These are phyloP conservation scores for Miichthys miiuy DNA, from an alignment of 2,797 vertebrate species.

Conservation along the genomic window DNA sequence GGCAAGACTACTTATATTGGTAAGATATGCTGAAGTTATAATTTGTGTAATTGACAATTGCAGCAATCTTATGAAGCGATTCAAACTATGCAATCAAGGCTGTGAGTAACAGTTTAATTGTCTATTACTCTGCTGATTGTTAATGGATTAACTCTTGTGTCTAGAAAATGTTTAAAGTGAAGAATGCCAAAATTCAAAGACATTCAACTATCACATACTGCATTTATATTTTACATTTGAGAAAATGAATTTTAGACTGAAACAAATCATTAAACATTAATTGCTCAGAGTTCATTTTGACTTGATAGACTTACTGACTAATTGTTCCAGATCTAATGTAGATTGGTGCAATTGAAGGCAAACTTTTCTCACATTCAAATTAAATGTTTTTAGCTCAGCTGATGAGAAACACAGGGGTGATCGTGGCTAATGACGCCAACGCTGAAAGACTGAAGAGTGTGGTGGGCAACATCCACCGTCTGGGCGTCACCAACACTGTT, in stretches of 20 bases:
- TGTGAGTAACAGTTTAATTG: not conserved
- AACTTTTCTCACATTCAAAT: not conserved
- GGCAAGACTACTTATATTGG: slow-evolving; percentile 98
- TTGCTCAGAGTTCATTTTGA: not conserved
- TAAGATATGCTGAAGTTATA: slow-evolving; percentile 62
- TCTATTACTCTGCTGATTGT: not conserved
- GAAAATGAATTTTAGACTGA: not conserved
- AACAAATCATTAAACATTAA: not conserved
- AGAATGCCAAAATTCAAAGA: not conserved
- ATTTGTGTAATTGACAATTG: not conserved
- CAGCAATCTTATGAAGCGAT: not conserved
- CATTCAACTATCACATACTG: not conserved
- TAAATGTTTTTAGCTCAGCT: slow-evolving; percentile 89
- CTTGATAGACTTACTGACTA: not conserved
- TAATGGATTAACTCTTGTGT: not conserved
- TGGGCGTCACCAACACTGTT: slow-evolving; percentile 94
- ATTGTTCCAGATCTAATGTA: not conserved
- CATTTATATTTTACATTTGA: not conserved
- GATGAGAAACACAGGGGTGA: slow-evolving; percentile 97
- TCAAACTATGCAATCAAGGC: not conserved
- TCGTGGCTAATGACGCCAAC: slow-evolving; percentile 94
- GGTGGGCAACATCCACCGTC: slow-evolving; percentile 95
- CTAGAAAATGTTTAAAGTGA: not conserved
- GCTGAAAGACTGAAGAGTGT: slow-evolving; percentile 93
- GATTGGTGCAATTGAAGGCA: not conserved